A percentile compares a stretch with the other conserved stretches of the same genome.
phyloP scores from a whole-genome alignment of 1,140 invertebrate genomes.

The Samia ricini region DNA sequence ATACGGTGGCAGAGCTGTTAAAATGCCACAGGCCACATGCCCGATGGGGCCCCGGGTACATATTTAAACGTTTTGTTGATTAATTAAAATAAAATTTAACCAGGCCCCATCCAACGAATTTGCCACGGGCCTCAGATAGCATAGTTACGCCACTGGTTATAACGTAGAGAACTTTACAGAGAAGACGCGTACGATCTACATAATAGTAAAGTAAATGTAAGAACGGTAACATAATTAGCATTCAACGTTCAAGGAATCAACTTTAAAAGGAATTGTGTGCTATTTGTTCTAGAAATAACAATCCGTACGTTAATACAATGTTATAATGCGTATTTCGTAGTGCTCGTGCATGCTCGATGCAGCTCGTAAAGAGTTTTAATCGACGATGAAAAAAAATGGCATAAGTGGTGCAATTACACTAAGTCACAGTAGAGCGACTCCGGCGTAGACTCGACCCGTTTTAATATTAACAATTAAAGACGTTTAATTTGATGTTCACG shows the following conservation, averaged over 20 bases:
- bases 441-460: constrained; percentile 10
- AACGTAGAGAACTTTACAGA: too few species aligned
- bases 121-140: too few species aligned
- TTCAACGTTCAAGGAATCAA: constrained; percentile 14
- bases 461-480: constrained; percentile 13
- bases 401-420: constrained; percentile 47
- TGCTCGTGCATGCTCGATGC: constrained; percentile 34
- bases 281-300: constrained; percentile 16
- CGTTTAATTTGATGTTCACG: background rate
- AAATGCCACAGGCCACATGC: too few species aligned
- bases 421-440: constrained; percentile 44
- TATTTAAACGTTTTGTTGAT: too few species aligned
- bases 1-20: too few species aligned
- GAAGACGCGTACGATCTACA: background rate
- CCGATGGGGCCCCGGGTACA: too few species aligned
- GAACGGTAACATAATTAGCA: background rate
- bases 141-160: too few species aligned
- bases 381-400: constrained; percentile 39
- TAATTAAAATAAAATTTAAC: too few species aligned
- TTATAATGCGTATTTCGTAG: constrained; percentile 21
- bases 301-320: constrained; percentile 16
- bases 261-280: constrained; percentile 14
- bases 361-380: constrained; percentile 48
- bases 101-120: too few species aligned
- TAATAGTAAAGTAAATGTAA: background rate